Base-by-base conservation (phyloP, 1,140 invertebrate genomes). In the Archivesica marissinica region DNA sequence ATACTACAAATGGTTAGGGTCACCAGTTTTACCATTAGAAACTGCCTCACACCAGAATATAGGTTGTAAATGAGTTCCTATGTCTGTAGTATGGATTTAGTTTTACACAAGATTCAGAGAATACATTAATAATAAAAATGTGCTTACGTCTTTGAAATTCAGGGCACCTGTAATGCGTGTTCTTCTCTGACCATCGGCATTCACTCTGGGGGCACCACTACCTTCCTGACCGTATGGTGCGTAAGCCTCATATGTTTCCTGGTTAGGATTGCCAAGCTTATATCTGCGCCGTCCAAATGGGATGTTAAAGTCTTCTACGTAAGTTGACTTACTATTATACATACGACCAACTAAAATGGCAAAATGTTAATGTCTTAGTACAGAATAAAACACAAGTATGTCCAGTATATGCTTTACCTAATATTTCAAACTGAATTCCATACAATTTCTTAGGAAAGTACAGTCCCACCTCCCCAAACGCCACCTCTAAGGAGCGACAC, bases 221-320 rank as follows among this genome's bases (percentile, higher is more conserved):
- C 83, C 83, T 20, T 68, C 20, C 50, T n/a, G 20, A 28, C 83
- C 75, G 52, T 66, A 85, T 54, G 83, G 83, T 41, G n/a, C 56
- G 64, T 23, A 85, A 7, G 70, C 52, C 25, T 83, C 35, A 1
- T 47, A 68, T 15, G 59, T 28, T 28, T 72, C 83, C 25, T 70
- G 38, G 30, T 85, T 85, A 13, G 56, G 75, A 35, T 83, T 83
- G 38, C 38, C 52, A n/a, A 83, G 80, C 15, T 33, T 75, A 0
- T 33, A 47, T 11, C 25, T 33, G 0, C 80, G 30, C 2, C 50
- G 11, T 25, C 38, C 28, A 9, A 59, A 30, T n/a, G 80, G 80
- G 23, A 23, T 9, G 30, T 74, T 23, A 64, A 74, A 83, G 52
- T 83, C 79, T 28, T 23, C 41, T 17, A 2, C n/a, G 25, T 83